Evolutionary conservation across 1,140 invertebrate genomes (phyloP).

Genomic region (Chrysomallon squamiferum): DNA sequence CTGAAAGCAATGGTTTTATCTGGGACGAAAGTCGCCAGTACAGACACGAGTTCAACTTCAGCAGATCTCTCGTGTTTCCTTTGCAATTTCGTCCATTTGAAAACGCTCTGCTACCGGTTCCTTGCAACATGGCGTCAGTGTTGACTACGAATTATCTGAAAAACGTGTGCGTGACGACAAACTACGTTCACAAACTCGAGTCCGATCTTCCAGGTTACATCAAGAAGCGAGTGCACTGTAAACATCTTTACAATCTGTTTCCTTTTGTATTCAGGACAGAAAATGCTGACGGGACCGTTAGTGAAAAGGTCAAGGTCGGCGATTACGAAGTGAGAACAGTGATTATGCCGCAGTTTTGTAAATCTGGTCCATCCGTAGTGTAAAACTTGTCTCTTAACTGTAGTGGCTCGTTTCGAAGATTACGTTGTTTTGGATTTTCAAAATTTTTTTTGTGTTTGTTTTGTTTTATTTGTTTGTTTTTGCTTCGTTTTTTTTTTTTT

Average conservation of each 20-base stretch:
- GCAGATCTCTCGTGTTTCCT: constrained; percentile 45
- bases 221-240: constrained; percentile 19
- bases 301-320: neutral
- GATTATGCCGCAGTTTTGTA: neutral
- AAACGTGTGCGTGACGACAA: constrained; percentile 28
- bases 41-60: constrained; percentile 26
- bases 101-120: constrained; percentile 34
- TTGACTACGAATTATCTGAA: constrained; percentile 34
- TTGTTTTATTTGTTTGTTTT: no score
- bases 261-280: constrained; percentile 29
- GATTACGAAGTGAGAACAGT: neutral
- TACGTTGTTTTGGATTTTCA: no score
- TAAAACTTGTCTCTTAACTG: no score
- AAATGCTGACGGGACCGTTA: neutral
- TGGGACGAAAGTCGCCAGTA: constrained; percentile 40
- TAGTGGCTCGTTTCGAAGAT: no score
- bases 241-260: constrained; percentile 18
- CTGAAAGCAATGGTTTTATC: constrained; percentile 47
- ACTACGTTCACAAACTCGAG: constrained; percentile 35
- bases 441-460: no score
- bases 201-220: neutral
- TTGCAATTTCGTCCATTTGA: constrained; percentile 41
- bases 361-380: no score
- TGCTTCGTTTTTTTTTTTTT: no score
- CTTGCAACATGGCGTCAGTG: constrained; percentile 33